Percentiles rank a stretch among this genome's conserved stretches.
Conservation (phyloP, 2,888 invertebrate species). For the Amiota minor region DNA sequence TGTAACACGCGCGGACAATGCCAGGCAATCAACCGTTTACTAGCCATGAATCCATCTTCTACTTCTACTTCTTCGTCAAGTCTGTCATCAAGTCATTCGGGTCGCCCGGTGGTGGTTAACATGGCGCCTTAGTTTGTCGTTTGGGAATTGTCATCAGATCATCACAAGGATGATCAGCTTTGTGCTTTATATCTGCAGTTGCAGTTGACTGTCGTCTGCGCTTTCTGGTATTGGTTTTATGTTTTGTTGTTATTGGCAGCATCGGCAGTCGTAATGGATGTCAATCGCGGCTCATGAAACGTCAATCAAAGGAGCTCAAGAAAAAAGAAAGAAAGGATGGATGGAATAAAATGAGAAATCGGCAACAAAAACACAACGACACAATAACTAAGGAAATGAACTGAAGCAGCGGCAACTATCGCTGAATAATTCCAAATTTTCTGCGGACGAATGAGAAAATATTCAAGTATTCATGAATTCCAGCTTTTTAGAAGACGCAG, state of each 20-base stretch:
- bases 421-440: conserved; percentile 2
- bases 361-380: conserved; percentile 21
- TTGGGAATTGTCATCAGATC: conserved; percentile 68
- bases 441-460: conserved; percentile 1
- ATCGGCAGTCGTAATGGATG: conserved; percentile 63
- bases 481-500: conserved; percentile 38
- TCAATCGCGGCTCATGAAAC: conserved; percentile 71
- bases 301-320: conserved; percentile 70
- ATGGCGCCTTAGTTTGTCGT: conserved; percentile 73
- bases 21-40: conserved; percentile 50
- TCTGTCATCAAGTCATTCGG: conserved; percentile 6
- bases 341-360: conserved; percentile 47
- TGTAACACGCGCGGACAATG: conserved; percentile 56
- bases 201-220: conserved; percentile 26
- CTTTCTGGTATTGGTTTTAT: conserved; percentile 26
- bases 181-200: conserved; percentile 40
- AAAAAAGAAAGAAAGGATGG: neutral
- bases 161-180: conserved; percentile 55
- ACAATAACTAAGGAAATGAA: conserved; percentile 26
- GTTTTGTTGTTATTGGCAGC: conserved; percentile 47
- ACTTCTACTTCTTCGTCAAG: conserved; percentile 29
- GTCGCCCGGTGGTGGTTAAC: conserved; percentile 64
- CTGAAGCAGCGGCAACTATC: conserved; percentile 1
- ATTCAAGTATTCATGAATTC: conserved; percentile 23
- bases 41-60: conserved; percentile 65